phyloP scores from a whole-genome alignment of 2,888 invertebrate species.

The Dioctria linearis region DNA sequence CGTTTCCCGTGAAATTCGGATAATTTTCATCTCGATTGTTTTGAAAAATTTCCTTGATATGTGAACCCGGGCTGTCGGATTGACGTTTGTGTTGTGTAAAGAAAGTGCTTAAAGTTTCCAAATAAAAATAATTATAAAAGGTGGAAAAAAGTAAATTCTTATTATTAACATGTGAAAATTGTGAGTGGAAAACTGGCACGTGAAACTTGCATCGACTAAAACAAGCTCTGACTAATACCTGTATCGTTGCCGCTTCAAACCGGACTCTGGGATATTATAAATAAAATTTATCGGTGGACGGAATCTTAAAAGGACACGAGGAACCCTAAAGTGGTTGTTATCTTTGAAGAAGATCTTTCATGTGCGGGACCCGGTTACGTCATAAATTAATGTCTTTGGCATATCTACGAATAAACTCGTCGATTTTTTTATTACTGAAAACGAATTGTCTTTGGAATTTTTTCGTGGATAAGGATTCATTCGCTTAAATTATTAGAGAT shows the following conservation, averaged over 20 bases:
- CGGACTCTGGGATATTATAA: slow-evolving; percentile 49
- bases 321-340: slow-evolving; percentile 62
- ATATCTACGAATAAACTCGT: slow-evolving; percentile 7
- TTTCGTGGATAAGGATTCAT: slow-evolving; percentile 13
- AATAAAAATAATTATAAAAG: neutral
- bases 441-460: slow-evolving; percentile 42
- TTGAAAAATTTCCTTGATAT: slow-evolving; percentile 11
- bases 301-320: slow-evolving; percentile 61
- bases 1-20: slow-evolving; percentile 36
- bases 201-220: neutral
- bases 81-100: slow-evolving; percentile 40
- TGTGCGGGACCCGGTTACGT: slow-evolving; percentile 21
- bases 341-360: slow-evolving; percentile 57
- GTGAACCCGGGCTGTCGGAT: slow-evolving; percentile 29
- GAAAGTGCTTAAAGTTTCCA: neutral
- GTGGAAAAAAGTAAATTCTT: neutral
- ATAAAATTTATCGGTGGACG: slow-evolving; percentile 60
- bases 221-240: neutral
- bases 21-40: slow-evolving; percentile 36
- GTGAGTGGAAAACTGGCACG: slow-evolving; percentile 11
- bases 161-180: neutral
- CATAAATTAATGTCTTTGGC: slow-evolving; percentile 37
- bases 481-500: neutral
- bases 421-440: neutral
- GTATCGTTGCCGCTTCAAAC: neutral